phyloP scores from a whole-genome alignment of 1,140 invertebrate genomes.

The Drosophila subobscura region DNA sequence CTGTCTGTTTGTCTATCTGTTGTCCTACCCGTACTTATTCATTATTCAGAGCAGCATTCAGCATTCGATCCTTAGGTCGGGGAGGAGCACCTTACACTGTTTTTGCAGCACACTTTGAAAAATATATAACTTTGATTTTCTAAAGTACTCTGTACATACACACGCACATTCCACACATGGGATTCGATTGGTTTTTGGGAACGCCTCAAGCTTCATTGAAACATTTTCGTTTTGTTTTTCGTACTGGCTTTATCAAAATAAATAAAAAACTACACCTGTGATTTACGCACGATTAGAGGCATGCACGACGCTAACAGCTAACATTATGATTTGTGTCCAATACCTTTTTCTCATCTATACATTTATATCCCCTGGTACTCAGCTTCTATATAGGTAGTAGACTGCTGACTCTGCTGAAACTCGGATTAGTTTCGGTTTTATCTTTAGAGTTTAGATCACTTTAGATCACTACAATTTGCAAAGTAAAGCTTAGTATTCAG shows the following conservation, averaged over 20 bases:
- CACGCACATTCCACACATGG: slow-evolving; percentile 12
- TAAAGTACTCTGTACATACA: slow-evolving; percentile 42
- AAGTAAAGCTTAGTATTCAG: slow-evolving; percentile 77
- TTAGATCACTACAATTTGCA: slow-evolving; percentile 69
- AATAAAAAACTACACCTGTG: slow-evolving; percentile 51
- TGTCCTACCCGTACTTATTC: neutral
- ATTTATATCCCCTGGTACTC: slow-evolving; percentile 13
- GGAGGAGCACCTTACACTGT: slow-evolving; percentile 37
- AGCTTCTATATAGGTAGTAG: slow-evolving; percentile 22
- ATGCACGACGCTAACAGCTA: slow-evolving; percentile 41
- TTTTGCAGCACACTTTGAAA: slow-evolving; percentile 49
- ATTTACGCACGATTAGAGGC: slow-evolving; percentile 39
- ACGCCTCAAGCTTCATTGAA: slow-evolving; percentile 29
- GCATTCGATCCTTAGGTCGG: too few species aligned
- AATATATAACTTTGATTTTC: slow-evolving; percentile 47
- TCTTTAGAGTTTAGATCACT: slow-evolving; percentile 30
- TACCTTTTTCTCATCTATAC: slow-evolving; percentile 45
- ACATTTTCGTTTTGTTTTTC: slow-evolving; percentile 3
- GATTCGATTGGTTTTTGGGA: neutral
- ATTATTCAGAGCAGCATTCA: too few species aligned
- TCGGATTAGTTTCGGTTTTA: slow-evolving; percentile 3
- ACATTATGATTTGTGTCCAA: slow-evolving; percentile 51
- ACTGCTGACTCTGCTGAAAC: too few species aligned
- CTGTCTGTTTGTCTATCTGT: slow-evolving; percentile 12
- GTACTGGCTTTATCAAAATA: slow-evolving; percentile 41